phyloP scores from a whole-genome alignment of 1,140 invertebrate genomes.

The Sitodiplosis mosellana region DNA sequence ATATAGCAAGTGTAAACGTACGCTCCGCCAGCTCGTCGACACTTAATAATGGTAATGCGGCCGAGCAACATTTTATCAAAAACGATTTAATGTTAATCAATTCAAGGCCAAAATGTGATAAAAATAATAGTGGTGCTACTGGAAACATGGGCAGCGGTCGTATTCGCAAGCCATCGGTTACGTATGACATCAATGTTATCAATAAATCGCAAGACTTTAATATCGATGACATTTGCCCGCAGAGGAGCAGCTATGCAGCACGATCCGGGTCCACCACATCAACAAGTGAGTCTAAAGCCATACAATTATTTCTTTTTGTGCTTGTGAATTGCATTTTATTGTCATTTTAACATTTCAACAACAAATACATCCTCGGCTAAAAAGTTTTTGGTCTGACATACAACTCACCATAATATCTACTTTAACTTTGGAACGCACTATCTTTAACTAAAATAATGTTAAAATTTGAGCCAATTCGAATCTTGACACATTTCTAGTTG shows the following conservation, averaged over 20 bases:
- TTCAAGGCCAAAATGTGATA: not conserved
- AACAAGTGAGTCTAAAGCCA: conserved; percentile 18
- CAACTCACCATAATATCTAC: no score
- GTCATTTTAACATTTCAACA: no score
- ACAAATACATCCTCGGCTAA: no score
- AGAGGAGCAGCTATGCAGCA: conserved; percentile 23
- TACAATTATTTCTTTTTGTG: conserved; percentile 4
- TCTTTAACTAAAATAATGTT: no score
- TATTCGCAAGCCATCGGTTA: conserved; percentile 23
- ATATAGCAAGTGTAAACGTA: not conserved
- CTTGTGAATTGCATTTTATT: conserved; percentile 4
- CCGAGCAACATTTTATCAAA: conserved; percentile 11
- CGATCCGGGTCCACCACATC: conserved; percentile 24
- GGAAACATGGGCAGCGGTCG: conserved; percentile 1
- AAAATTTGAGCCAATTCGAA: no score
- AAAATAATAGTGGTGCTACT: not conserved
- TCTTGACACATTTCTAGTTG: no score
- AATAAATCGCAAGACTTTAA: conserved; percentile 20
- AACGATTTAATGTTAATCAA: not conserved
- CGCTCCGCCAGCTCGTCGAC: not conserved
- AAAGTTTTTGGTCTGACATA: no score
- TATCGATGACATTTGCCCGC: conserved; percentile 12
- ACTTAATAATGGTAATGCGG: conserved; percentile 5
- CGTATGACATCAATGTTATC: conserved; percentile 25
- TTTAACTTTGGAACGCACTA: no score